Evolutionary conservation across 92 coral and sea anemone genomes (phyloP), one percentile per base, ranked within the genome.

Genomic region (Siderastrea siderea): DNA sequence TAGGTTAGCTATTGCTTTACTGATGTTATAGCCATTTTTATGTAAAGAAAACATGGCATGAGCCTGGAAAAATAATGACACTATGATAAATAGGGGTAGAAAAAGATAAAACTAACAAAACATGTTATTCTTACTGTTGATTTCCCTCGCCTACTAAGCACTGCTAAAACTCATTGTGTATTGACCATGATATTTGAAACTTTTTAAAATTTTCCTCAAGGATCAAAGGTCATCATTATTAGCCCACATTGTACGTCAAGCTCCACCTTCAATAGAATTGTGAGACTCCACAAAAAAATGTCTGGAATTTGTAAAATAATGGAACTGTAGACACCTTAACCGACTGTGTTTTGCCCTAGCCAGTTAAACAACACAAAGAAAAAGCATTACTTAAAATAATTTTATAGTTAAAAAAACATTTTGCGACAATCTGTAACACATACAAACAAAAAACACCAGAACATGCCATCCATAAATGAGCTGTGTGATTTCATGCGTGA

Each of bases 21-120:
- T 93, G 63, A 96, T 84, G 15, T 91, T 91, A 64, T 98, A 98
- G 38, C 82, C 78, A 82, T 95, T 94, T 75, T 95, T 95, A 64
- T 98, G 99, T 15, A 98, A 87, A 55, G 87, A 92, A 66, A 94
- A 91, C 96, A 95, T 90, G 76, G 98, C 99, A 94, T 98, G 99
- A 80, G 96, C 96, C 98, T 98, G 77, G 85, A 83, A 70, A 38
- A 8, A 76, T 1, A 53, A 53, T 53, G 57, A 6, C 57, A 53
- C 38, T 26, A 26, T 26, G 38, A 26, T 26, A 26, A 26, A 26
- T 26, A 26, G 38, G 38, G 38, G 38, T 26, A 26, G 38, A 26
- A 26, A 26, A 26, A 26, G 38, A 26, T 26, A 26, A 26, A 26
- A 26, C 38, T 26, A 26, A 26, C 38, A 55, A 55, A 55, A 14